phyloP scores from a whole-genome alignment of 1,140 invertebrate genomes.

The Belonocnema kinseyi region DNA sequence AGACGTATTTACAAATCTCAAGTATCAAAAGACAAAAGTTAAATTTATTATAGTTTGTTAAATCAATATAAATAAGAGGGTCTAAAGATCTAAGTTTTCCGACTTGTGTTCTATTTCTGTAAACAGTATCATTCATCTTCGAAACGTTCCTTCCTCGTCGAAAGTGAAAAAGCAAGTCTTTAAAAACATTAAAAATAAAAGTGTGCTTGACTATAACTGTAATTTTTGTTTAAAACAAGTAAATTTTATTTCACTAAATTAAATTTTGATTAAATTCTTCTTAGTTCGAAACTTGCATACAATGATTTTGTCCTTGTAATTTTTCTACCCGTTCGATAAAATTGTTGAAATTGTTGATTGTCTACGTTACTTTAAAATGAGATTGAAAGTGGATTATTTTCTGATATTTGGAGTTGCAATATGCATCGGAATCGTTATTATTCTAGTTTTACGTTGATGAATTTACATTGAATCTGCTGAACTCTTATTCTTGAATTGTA shows the following conservation, averaged over 20 bases:
- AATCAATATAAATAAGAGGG: not conserved
- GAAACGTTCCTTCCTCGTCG: too few species aligned
- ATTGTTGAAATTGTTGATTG: constrained; percentile 17
- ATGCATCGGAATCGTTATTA: constrained; percentile 37
- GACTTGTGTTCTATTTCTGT: constrained; percentile 1
- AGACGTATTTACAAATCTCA: constrained; percentile 8
- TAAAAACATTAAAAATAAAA: too few species aligned
- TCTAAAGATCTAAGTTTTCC: not conserved
- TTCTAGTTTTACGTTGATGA: constrained; percentile 40
- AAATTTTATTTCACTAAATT: not conserved
- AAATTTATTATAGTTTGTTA: constrained; percentile 19
- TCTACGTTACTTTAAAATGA: constrained; percentile 37
- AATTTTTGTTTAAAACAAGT: not conserved
- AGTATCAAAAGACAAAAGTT: constrained; percentile 11
- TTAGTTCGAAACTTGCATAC: not conserved
- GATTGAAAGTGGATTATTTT: constrained; percentile 36
- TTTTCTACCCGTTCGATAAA: not conserved
- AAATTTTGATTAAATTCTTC: constrained; percentile 2
- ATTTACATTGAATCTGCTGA: constrained; percentile 37
- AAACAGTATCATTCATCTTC: not conserved
- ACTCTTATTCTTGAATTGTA: constrained; percentile 40
- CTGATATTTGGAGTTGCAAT: constrained; percentile 36
- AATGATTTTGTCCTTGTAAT: constrained; percentile 13
- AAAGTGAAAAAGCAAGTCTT: too few species aligned
- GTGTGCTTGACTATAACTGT: too few species aligned